phyloP scores from a whole-genome alignment of 2,888 invertebrate genomes.

The Rosalia funebris region DNA sequence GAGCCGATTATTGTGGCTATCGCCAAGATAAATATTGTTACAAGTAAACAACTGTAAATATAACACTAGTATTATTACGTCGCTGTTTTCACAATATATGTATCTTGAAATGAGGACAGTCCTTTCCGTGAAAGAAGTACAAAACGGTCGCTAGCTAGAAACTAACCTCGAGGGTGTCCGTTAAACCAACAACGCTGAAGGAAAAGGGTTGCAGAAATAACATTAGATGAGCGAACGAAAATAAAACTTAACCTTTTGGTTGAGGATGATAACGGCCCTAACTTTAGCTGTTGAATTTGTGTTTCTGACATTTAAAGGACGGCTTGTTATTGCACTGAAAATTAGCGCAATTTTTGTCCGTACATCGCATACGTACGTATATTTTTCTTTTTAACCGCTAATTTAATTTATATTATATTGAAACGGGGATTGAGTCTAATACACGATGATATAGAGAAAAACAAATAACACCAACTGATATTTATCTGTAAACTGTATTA shows the following conservation, averaged over 20 bases:
- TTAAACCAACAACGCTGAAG: constrained; percentile 50
- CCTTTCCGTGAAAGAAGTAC: constrained; percentile 37
- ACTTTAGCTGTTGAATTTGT: constrained; percentile 20
- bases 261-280: constrained; percentile 38
- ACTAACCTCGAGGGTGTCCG: constrained; percentile 48
- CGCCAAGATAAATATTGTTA: too few relatives aligned
- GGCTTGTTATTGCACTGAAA: constrained; percentile 4
- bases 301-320: constrained; percentile 21
- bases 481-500: too few relatives aligned
- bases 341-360: neutral
- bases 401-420: too few relatives aligned
- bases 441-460: too few relatives aligned
- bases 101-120: constrained; percentile 27
- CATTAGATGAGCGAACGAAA: constrained; percentile 50
- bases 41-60: too few relatives aligned
- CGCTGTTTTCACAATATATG: constrained; percentile 2
- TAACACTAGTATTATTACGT: neutral
- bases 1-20: too few relatives aligned
- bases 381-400: too few relatives aligned
- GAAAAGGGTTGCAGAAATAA: constrained; percentile 54
- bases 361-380: too few relatives aligned
- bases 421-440: too few relatives aligned
- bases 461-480: too few relatives aligned
- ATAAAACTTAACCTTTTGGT: constrained; percentile 51
- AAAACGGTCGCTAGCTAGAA: constrained; percentile 41